These are phyloP conservation scores for Odontomachus brunneus DNA, from an alignment of 1,140 invertebrate genomes.

Conservation along the genomic window DNA sequence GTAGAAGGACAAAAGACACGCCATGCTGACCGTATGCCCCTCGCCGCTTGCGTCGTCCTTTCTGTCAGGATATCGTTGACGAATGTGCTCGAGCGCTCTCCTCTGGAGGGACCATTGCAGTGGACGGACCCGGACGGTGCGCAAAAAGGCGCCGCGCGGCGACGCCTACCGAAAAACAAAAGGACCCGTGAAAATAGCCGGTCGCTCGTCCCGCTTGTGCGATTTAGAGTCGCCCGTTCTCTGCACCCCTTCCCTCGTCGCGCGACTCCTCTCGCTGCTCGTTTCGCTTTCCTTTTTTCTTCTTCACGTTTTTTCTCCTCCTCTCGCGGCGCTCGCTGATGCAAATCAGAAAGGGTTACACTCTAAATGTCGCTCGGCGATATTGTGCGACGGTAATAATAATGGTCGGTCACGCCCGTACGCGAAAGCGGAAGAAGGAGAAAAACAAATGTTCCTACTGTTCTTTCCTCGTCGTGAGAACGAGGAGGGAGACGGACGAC, in stretches of 20 bases:
- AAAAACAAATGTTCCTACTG: conserved; percentile 61
- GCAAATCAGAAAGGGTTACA: conserved; percentile 75
- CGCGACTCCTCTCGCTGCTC: conserved; percentile 7
- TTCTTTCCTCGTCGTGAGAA: conserved; percentile 45
- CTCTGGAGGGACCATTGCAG: conserved; percentile 55
- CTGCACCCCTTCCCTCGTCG: conserved; percentile 63
- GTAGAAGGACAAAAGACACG: conserved; percentile 44
- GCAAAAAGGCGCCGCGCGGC: conserved; percentile 72
- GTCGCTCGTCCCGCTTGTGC: conserved; percentile 65
- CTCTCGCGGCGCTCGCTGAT: conserved; percentile 32
- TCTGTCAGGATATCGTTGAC: conserved; percentile 63
- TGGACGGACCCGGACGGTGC: conserved; percentile 63
- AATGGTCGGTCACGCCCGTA: conserved; percentile 82
- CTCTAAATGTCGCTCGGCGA: conserved; percentile 79
- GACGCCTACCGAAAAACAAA: conserved; percentile 77
- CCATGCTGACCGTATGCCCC: conserved; percentile 53
- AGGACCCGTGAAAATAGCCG: conserved; percentile 70
- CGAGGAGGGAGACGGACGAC: conserved; percentile 21
- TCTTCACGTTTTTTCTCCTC: not conserved
- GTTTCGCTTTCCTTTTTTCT: conserved; percentile 51
- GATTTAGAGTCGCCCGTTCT: conserved; percentile 33
- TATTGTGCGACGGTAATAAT: conserved; percentile 74
- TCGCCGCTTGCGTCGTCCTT: conserved; percentile 5
- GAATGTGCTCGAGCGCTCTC: conserved; percentile 68
- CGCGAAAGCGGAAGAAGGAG: conserved; percentile 17